Evolutionary conservation across 2,888 invertebrate genomes (phyloP), one percentile per base, ranked within the genome.

Genomic region (Argyra leucocephala): DNA sequence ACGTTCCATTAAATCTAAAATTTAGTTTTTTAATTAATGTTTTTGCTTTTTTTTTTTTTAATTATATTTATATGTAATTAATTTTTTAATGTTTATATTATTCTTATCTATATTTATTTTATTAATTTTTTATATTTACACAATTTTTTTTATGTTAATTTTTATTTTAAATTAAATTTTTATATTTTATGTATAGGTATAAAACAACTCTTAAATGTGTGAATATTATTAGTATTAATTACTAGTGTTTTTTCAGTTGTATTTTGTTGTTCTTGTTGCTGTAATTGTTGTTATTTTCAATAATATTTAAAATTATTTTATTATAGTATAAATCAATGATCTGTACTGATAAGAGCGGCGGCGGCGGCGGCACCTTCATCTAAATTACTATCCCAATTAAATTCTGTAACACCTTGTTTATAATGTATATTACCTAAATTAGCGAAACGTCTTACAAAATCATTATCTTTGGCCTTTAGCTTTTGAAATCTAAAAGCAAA

Each of bases 321-420:
- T 31, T 7, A 5, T 7, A 7, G 31, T 31, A 37, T 48, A 48
- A 31, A 48, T 48, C 48, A 78, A 72, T 78, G 78, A 74, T 78
- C 77, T 69, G 78, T 78, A 73, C 77, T 78, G 15, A 48, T 48
- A 48, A 48, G 12, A 31, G 31, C 31, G n/a, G n/a, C n/a, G n/a
- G n/a, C n/a, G n/a, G n/a, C n/a, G 22, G 76, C 70, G 3, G 67
- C 68, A 65, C 86, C 85, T 75, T 90, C 89, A 73, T 90, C 90
- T 67, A 88, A 83, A 74, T 90, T 86, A 79, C 88, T 89, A 78
- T 91, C 90, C 93, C 93, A 93, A 79, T 93, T 91, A 80, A 93
- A 93, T 77, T 91, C 91, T 65, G 90, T 90, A 71, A 87, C 88
- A 69, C 88, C 89, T 74, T 83, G 86, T 72, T 87, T 85, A 63